Conservation (phyloP, 2,888 invertebrate genomes). For the Neoitamus cyanurus region DNA sequence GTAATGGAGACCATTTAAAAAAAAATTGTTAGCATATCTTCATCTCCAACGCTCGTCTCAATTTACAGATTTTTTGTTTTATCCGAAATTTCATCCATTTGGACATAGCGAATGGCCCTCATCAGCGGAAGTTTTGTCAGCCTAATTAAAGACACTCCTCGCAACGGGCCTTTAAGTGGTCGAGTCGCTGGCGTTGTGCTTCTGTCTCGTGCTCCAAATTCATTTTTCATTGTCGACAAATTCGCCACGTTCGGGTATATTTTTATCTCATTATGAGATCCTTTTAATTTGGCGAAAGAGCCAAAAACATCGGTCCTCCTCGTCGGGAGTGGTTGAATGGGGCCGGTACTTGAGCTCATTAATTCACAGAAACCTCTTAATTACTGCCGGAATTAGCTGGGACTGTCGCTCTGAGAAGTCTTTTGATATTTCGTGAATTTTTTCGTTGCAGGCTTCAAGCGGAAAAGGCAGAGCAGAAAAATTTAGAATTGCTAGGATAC, state of each 20-base stretch:
- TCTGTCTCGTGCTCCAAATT: not conserved
- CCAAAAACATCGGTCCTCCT: not conserved
- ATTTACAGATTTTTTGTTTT: not conserved
- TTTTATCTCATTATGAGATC: conserved; percentile 1
- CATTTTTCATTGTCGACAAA: not conserved
- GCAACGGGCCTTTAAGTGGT: not conserved
- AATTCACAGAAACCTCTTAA: not conserved
- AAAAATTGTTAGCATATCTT: too few species aligned
- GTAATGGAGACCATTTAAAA: too few species aligned
- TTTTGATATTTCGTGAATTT: not conserved
- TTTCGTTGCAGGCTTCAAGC: not conserved
- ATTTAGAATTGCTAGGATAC: not conserved
- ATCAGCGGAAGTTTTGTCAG: not conserved
- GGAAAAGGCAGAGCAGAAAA: not conserved
- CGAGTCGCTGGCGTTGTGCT: not conserved
- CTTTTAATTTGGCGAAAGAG: not conserved
- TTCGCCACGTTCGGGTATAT: not conserved
- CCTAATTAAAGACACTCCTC: not conserved
- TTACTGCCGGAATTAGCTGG: not conserved
- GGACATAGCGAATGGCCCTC: not conserved
- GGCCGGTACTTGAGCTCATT: not conserved
- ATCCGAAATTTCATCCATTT: not conserved
- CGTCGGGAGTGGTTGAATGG: not conserved
- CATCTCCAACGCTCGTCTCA: too few species aligned
- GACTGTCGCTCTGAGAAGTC: not conserved